Evolutionary conservation across 2,888 invertebrate species (phyloP).

Genomic region (Euplagia quadripunctaria): DNA sequence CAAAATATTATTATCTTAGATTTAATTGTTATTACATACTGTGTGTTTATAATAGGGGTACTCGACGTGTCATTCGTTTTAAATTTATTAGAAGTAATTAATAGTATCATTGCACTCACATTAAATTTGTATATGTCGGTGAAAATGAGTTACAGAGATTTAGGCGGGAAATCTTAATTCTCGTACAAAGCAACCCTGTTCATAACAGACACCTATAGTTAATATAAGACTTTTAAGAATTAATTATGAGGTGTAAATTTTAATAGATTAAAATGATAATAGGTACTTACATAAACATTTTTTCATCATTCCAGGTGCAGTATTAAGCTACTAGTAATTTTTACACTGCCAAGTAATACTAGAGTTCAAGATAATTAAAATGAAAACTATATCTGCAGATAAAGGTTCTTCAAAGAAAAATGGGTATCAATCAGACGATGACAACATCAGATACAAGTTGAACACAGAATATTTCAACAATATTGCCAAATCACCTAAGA

Average conservation of each 20-base stretch:
- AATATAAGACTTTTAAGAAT: neutral
- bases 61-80: conserved; percentile 5
- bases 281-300: conserved; percentile 2
- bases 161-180: conserved; percentile 67
- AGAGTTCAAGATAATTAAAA: conserved; percentile 42
- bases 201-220: neutral
- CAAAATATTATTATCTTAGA: conserved; percentile 45
- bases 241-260: neutral
- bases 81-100: conserved; percentile 3
- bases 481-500: conserved; percentile 52
- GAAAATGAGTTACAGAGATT: conserved; percentile 41
- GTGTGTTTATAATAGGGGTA: conserved; percentile 15
- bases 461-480: conserved; percentile 72
- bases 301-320: conserved; percentile 42
- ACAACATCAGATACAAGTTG: conserved; percentile 77
- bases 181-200: conserved; percentile 2
- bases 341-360: neutral
- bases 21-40: conserved; percentile 29
- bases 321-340: conserved; percentile 16
- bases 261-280: neutral
- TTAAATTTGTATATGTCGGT: conserved; percentile 17
- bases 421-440: conserved; percentile 80
- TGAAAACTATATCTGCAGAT: conserved; percentile 63
- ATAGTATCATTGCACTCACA: conserved; percentile 20
- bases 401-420: conserved; percentile 64